Base-by-base conservation (phyloP, 2,113 vertebrate genomes). In the Cyprinodon brontotheroides region DNA sequence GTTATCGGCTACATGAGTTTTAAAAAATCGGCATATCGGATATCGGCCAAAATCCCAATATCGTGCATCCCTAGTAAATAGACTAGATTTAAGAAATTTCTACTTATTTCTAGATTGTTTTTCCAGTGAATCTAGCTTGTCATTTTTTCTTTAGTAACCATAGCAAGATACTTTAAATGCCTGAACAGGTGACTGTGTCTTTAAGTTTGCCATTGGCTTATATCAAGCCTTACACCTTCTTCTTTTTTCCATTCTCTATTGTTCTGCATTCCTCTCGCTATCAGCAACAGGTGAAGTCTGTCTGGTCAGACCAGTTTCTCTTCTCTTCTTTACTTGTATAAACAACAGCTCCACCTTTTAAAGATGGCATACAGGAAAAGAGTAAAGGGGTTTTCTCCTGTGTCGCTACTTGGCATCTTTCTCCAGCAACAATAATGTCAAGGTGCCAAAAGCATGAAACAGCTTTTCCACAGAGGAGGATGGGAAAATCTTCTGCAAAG, bases 201-300 rank as follows among this genome's bases (percentile, higher is more conserved):
- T 20, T 1, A 12, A 29, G 22, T 79, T 22, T 61, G 9, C 68
- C 8, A 15, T 50, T 72, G 50, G 11, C 8, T 68, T 12, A 53
- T 0, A 6, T 64, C 65, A 39, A 0, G 62, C 43, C 1, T 2
- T 2, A 41, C 12, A 11, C 64, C 40, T 57, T 14, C 29, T 22
- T 13, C 60, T 60, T 72, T 61, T 66, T 20, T 63, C 10, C 41
- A 57, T 61, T 57, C 47, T 71, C 37, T 70, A 5, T 62, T 62
- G 73, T 75, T 82, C 76, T 79, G 74, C 85, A 88, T 91, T 89
- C 81, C 70, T 87, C 53, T 20, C 10, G 67, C 71, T 66, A 75
- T 85, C 81, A 78, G 74, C 48, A 80, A 59, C 72, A 80, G 86
- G 70, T 87, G 85, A 43, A 87, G 80, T 83, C 77, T 38, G 13